Conservation (phyloP, 2,113 vertebrate species). For the Sprattus sprattus region DNA sequence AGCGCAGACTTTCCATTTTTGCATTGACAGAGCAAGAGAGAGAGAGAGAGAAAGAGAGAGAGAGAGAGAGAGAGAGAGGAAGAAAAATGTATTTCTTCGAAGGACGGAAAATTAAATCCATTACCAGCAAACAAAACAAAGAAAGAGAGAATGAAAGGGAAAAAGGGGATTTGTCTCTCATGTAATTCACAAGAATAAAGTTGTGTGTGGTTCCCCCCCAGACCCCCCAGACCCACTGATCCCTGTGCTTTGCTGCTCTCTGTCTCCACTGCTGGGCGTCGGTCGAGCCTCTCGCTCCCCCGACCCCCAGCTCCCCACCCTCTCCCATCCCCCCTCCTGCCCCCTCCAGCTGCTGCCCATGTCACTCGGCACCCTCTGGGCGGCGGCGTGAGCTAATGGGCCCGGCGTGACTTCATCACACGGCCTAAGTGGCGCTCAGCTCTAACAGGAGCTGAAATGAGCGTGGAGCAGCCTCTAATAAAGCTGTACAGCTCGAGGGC, state of each 20-base stretch:
- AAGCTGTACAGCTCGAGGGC: conserved; percentile 59
- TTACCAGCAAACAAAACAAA: neutral
- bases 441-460: conserved; percentile 70
- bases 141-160: neutral
- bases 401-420: conserved; percentile 74
- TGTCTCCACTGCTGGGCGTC: neutral
- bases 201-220: neutral
- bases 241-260: neutral
- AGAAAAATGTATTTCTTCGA: neutral
- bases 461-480: conserved; percentile 68
- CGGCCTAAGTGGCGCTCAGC: conserved; percentile 71
- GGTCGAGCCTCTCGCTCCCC: neutral
- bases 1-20: conserved; percentile 8
- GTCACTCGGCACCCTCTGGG: conserved; percentile 72
- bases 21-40: neutral
- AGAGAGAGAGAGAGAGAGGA: neutral
- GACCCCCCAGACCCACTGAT: neutral
- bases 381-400: conserved; percentile 71
- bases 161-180: neutral
- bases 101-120: neutral
- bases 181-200: neutral
- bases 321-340: conserved; percentile 34
- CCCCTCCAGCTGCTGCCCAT: conserved; percentile 69
- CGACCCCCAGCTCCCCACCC: neutral
- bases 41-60: neutral